Base-by-base conservation (phyloP, 2,888 invertebrate genomes). In the Eupithecia subumbrata region DNA sequence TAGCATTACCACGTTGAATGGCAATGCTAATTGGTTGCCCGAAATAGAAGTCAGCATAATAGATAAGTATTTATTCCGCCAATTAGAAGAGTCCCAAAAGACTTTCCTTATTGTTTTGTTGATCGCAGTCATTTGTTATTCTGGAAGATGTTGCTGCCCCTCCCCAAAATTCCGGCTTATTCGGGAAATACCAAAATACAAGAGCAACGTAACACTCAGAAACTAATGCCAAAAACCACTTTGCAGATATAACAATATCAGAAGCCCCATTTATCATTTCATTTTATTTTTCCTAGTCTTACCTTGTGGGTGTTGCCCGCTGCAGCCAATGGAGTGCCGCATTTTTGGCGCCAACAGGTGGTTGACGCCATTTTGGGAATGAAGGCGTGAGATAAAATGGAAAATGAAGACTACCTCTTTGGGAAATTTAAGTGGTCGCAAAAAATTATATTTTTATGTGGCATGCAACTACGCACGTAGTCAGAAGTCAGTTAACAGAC, bases 311-410 rank as follows among this genome's bases (percentile, higher is more conserved):
- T 72, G 79, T 69, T 56, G 37, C 79, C 79, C 4, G 0, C 14
- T 12, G 69, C 69, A 68, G 43, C 81, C 81, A 79, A 81, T 79
- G 43, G 73, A 76, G 72, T 70, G 22, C 14, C 43, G 68, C 43
- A n/a, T 67, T 67, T 43, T 16, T 30, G 70, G 34, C 73, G 73
- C 76, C 56, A 78, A 79, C 81, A 93, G 16, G 87, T 86, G 48
- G 91, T 93, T 76, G 88, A 91, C 93, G 8, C 83, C 88, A 76
- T 93, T 95, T 1, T 91, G 91, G 0, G 70, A 69, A 16, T 69
- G 63, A 70, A 63, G 68, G 74, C 63, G 67, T 75, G 71, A 67
- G 45, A 12, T 40, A 78, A 79, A 79, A 71, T 75, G 72, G 43
- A 69, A 75, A 12, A 22, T 14, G 40, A 68, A 45, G 8, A 1